Evolutionary conservation across 2,113 vertebrate genomes (phyloP).

Genomic region (Centropus bengalensis): DNA sequence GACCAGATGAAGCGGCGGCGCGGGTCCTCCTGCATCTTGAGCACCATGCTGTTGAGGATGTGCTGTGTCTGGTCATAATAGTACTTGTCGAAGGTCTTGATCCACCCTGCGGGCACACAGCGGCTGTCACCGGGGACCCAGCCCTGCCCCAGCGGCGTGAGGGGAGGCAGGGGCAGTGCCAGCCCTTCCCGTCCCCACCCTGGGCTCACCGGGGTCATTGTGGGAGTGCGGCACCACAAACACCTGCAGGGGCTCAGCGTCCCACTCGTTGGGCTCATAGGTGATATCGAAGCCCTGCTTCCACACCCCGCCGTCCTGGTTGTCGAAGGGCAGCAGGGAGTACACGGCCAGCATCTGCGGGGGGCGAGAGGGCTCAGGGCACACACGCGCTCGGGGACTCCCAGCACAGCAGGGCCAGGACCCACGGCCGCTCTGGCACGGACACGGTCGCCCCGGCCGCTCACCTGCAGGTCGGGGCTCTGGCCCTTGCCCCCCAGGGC

Average conservation of each 20-base stretch:
- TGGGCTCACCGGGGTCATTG: slow-evolving; percentile 93
- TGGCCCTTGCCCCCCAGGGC: slow-evolving; percentile 77
- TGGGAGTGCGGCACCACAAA: slow-evolving; percentile 97
- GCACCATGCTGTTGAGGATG: slow-evolving; percentile 96
- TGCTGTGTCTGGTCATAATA: slow-evolving; percentile 96
- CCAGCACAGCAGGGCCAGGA: background rate
- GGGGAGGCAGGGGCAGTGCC: fast-evolving
- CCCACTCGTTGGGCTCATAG: slow-evolving; percentile 90
- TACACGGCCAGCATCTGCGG: slow-evolving; percentile 91
- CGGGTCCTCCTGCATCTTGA: slow-evolving; percentile 92
- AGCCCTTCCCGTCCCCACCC: background rate
- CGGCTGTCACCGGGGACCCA: background rate
- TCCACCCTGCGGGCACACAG: slow-evolving; percentile 82
- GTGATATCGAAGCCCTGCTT: slow-evolving; percentile 97
- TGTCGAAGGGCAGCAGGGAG: slow-evolving; percentile 91
- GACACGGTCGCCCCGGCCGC: fast-evolving
- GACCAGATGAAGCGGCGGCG: slow-evolving; percentile 97
- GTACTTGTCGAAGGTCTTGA: slow-evolving; percentile 99
- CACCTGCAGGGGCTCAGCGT: slow-evolving; percentile 88
- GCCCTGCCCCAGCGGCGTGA: background rate
- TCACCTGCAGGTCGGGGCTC: slow-evolving; percentile 89
- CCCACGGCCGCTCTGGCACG: fast-evolving
- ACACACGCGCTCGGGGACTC: fast-evolving
- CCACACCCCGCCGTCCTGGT: slow-evolving; percentile 95
- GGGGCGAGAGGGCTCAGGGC: background rate